Conservation (phyloP, 1,140 invertebrate species). For the Pseudachorutes palmiensis region DNA sequence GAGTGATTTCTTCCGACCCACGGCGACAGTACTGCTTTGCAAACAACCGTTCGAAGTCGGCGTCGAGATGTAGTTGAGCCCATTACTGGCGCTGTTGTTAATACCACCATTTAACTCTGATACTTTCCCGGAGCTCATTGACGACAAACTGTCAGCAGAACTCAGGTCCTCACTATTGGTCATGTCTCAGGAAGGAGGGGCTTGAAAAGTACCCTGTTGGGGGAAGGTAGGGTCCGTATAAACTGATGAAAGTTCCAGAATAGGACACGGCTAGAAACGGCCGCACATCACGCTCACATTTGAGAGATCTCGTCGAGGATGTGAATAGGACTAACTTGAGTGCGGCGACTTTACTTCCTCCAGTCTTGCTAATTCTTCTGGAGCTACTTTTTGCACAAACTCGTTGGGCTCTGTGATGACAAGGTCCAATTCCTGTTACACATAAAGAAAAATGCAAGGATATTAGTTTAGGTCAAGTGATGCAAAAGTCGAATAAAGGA, state of each 20-base stretch:
- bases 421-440: too few relatives aligned
- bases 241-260: not conserved
- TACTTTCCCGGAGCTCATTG: not conserved
- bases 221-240: not conserved
- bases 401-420: too few relatives aligned
- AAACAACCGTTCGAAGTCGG: not conserved
- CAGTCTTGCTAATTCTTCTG: not conserved
- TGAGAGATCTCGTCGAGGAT: not conserved
- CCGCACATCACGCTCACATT: too few relatives aligned
- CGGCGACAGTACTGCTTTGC: not conserved
- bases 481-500: too few relatives aligned
- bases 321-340: not conserved
- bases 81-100: not conserved
- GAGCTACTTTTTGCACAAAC: not conserved
- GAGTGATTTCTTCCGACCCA: constrained; percentile 2
- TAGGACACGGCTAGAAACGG: too few relatives aligned
- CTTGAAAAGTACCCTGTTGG: not conserved
- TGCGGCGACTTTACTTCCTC: not conserved
- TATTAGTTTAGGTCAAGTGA: too few relatives aligned
- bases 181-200: too few relatives aligned
- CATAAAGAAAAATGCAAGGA: too few relatives aligned
- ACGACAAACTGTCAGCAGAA: constrained; percentile 22
- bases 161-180: constrained; percentile 32
- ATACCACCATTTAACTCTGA: not conserved
- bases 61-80: not conserved